Base-by-base conservation (phyloP, 2,888 invertebrate genomes). In the Pyrrhia umbra region DNA sequence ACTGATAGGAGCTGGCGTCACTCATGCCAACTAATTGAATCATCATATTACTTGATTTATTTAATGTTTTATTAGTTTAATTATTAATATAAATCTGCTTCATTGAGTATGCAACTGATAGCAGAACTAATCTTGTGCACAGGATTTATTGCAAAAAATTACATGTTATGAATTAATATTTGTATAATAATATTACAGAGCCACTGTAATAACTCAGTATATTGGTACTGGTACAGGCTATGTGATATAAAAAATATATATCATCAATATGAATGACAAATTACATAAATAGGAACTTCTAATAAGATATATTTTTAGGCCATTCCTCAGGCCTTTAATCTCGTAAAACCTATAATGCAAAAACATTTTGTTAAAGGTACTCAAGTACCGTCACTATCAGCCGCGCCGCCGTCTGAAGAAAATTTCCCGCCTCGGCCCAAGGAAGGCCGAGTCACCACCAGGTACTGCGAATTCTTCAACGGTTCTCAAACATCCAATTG, bases 381-480 rank as follows among this genome's bases (percentile, higher is more conserved):
- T 10, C 81, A 86, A 76, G 82, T 81, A 47, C 64, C 83, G 57
- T 68, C 82, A 66, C 30, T 72, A 39, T 72, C 69, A 55, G 90
- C 88, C 30, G 88, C 89, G 2, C 90, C 92, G 27, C 93, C 93
- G 39, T 81, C 86, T 10, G 92, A 94, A 20, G 91, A 91, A 30
- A 88, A 90, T 47, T 80, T 92, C 1, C 94, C 94, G 5, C 94
- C 94, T 13, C 85, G 94, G 2, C 93, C 93, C 0, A 93, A 92
- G 85, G 93, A 89, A 68, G 94, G 92, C 9, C 89, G 91, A n/a
- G 79, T 93, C 1, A 88, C 90, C 39, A 96, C 96, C 5, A 94
- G 94, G 6, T 95, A 92, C 77, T 97, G 97, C 85, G 97, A 97
- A 86, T 97, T 96, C 90, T 97, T 96, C 88, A 97, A 97, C 85